These are phyloP conservation scores for Acromyrmex charruanus DNA, from an alignment of 1,140 invertebrate genomes.

Conservation along the genomic window DNA sequence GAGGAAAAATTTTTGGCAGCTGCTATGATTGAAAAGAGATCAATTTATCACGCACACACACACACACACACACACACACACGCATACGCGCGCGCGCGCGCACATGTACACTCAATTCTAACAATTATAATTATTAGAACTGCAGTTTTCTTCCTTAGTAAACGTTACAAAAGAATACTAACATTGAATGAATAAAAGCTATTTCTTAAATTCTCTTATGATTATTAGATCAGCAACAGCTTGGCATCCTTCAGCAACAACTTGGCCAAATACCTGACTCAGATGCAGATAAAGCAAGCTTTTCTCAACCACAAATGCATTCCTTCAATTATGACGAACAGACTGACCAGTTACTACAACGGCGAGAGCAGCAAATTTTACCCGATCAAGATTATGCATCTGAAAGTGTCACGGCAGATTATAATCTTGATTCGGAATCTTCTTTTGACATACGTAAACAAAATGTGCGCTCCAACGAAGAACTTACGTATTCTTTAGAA, in stretches of 20 bases:
- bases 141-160: no score
- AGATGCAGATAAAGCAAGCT: slow-evolving; percentile 70
- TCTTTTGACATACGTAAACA: slow-evolving; percentile 52
- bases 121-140: background rate
- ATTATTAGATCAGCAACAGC: slow-evolving; percentile 79
- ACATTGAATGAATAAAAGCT: background rate
- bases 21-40: no score
- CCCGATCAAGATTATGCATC: slow-evolving; percentile 78
- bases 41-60: no score
- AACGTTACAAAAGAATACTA: no score
- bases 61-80: no score
- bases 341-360: slow-evolving; percentile 76
- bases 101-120: background rate
- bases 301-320: slow-evolving; percentile 86
- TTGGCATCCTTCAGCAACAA: slow-evolving; percentile 83
- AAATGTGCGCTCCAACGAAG: slow-evolving; percentile 57
- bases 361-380: slow-evolving; percentile 70
- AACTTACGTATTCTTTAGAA: slow-evolving; percentile 63
- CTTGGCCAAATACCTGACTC: slow-evolving; percentile 79
- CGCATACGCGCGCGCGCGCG: no score
- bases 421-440: slow-evolving; percentile 78
- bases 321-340: slow-evolving; percentile 87
- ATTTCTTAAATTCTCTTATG: background rate
- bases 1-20: no score
- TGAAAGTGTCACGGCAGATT: slow-evolving; percentile 79